These are phyloP conservation scores for Protodeltote pygarga DNA, from an alignment of 2,888 invertebrate genomes.

Conservation along the genomic window DNA sequence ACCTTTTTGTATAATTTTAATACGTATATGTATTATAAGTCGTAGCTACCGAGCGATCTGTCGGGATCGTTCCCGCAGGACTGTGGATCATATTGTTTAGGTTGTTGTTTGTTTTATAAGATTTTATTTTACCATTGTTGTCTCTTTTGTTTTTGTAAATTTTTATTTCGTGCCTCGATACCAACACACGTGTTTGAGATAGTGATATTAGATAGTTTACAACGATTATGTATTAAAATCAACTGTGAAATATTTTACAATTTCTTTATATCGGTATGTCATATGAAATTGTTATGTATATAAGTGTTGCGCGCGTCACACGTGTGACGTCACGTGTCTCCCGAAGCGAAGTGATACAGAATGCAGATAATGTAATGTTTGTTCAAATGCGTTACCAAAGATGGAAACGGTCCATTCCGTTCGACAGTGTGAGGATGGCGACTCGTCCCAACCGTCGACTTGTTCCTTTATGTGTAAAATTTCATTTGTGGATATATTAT, in stretches of 20 bases:
- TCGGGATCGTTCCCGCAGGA: not conserved
- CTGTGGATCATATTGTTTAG: slow-evolving; percentile 49
- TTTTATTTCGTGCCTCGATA: slow-evolving; percentile 79
- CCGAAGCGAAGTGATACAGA: slow-evolving; percentile 52
- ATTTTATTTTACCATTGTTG: slow-evolving; percentile 82
- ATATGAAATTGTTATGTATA: slow-evolving; percentile 21
- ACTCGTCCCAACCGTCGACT: slow-evolving; percentile 54
- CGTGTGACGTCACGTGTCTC: slow-evolving; percentile 15
- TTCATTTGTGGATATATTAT: slow-evolving; percentile 54
- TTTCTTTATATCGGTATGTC: slow-evolving; percentile 11
- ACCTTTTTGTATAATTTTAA: slow-evolving; percentile 43
- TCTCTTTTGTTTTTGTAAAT: slow-evolving; percentile 73
- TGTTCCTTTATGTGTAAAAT: slow-evolving; percentile 68
- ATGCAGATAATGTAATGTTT: no score
- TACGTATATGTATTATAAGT: slow-evolving; percentile 31
- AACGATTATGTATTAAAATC: slow-evolving; percentile 63
- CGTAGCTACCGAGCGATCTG: slow-evolving; percentile 10
- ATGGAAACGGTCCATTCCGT: slow-evolving; percentile 74
- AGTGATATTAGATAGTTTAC: slow-evolving; percentile 83
- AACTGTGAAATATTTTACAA: slow-evolving; percentile 38
- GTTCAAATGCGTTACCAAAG: slow-evolving; percentile 83
- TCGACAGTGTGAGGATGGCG: slow-evolving; percentile 48
- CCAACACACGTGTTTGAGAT: slow-evolving; percentile 61
- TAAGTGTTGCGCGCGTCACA: slow-evolving; percentile 8
- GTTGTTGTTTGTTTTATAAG: slow-evolving; percentile 78